Percentiles rank a stretch among this genome's conserved stretches.
phyloP scores from a whole-genome alignment of 2,797 vertebrate species.

The Chaetodon trifasciatus region DNA sequence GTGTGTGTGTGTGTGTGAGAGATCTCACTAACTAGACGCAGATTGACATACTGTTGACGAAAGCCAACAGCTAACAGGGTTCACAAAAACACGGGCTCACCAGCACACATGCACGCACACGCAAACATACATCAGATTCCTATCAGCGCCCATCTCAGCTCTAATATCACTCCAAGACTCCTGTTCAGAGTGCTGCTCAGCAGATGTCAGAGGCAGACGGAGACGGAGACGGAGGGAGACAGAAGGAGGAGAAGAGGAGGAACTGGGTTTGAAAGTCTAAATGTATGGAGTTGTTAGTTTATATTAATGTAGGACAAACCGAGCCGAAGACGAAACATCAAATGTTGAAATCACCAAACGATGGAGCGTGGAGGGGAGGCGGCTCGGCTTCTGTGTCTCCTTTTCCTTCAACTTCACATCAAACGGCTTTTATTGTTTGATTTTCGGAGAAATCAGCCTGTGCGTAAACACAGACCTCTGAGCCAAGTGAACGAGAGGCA shows the following conservation, averaged over 20 bases:
- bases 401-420: slow-evolving; percentile 24
- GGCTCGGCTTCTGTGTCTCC: slow-evolving; percentile 15
- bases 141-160: slow-evolving; percentile 64
- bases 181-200: slow-evolving; percentile 68
- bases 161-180: slow-evolving; percentile 59
- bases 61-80: slow-evolving; percentile 87
- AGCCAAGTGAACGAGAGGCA: slow-evolving; percentile 17
- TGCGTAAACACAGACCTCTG: slow-evolving; percentile 16
- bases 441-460: slow-evolving; percentile 34
- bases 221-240: background rate
- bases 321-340: background rate
- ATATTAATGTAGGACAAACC: background rate
- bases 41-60: slow-evolving; percentile 66
- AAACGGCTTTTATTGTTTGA: slow-evolving; percentile 33
- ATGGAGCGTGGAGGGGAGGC: too few species aligned
- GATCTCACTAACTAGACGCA: slow-evolving; percentile 76
- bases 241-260: background rate
- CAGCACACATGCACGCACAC: slow-evolving; percentile 27
- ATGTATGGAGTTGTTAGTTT: background rate
- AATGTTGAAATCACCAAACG: background rate
- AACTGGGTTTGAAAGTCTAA: background rate
- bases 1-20: slow-evolving; percentile 55
- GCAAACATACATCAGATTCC: slow-evolving; percentile 61
- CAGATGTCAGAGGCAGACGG: slow-evolving; percentile 63
- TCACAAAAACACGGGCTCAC: slow-evolving; percentile 81